A percentile compares a stretch with the other conserved stretches of the same genome.
Conservation (phyloP, 2,797 vertebrate species). For the Pelodytes ibericus region DNA sequence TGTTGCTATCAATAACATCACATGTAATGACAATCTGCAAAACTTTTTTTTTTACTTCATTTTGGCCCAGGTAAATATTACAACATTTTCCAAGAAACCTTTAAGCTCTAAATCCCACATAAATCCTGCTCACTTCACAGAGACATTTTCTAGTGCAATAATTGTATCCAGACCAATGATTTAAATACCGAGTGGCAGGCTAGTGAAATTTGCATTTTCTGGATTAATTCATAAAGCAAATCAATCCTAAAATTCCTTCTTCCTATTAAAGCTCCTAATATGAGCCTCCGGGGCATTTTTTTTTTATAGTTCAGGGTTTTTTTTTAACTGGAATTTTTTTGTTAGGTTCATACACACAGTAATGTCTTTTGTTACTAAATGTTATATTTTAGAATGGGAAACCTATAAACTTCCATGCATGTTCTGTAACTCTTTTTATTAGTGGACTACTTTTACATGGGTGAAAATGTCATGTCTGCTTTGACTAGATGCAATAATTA, state of each 20-base stretch:
- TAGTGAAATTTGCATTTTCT: constrained; percentile 10
- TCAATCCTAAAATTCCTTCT: constrained; percentile 2
- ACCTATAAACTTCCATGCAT: not conserved
- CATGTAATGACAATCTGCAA: constrained; percentile 39
- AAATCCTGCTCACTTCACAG: not conserved
- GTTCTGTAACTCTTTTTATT: no score
- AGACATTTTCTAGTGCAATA: constrained; percentile 15
- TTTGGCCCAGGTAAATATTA: constrained; percentile 23
- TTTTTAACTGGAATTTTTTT: no score
- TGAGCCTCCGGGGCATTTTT: not conserved
- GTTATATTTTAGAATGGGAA: not conserved
- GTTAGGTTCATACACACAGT: no score
- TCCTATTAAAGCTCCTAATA: not conserved
- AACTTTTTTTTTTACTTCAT: constrained; percentile 6
- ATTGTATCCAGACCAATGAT: constrained; percentile 24
- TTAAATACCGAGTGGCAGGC: constrained; percentile 13
- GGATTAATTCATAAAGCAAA: constrained; percentile 18
- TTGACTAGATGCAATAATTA: no score
- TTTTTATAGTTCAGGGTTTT: no score
- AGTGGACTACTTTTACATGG: no score
- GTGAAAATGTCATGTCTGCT: no score
- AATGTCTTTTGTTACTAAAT: no score
- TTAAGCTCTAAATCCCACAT: constrained; percentile 32
- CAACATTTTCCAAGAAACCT: constrained; percentile 25
- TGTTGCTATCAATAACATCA: constrained; percentile 36